Evolutionary conservation across 2,113 vertebrate genomes (phyloP), one percentile per base, ranked within the genome.

Genomic region (Echinops telfairi): DNA sequence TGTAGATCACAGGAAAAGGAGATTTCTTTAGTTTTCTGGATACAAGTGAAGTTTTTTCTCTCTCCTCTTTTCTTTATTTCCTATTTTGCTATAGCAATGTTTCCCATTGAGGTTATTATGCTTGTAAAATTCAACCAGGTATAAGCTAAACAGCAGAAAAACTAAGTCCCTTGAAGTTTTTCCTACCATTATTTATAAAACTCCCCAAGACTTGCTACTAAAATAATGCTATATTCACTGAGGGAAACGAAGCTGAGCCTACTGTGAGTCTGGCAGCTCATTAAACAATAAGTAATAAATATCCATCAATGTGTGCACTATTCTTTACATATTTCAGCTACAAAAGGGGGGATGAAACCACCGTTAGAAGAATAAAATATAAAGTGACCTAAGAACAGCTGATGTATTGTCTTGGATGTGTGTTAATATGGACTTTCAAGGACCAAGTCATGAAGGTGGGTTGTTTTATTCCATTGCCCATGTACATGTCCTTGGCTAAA

Each of bases 281-380:
- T 97, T 98, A 98, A 98, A 98, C 96, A 98, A 95, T 96, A 97
- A 95, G 92, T 90, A 97, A 98, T 97, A 97, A 97, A 60, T 85
- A 96, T 97, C 96, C 92, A 97, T 98, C 98, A 97, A 97, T 97
- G 78, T 68, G 75, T 92, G 95, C 95, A 89, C 91, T 96, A 95
- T 95, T 91, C 93, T 93, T 97, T 97, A 95, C 88, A 83, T 97
- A 78, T 96, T 96, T 91, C 82, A 57, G 97, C 96, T 97, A 66
- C n/a, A 81, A 97, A 96, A 97, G 92, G 97, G 83, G 15, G 90
- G 81, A 95, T 7, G 3, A 94, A 96, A 77, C 29, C 88, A 23
- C 91, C 94, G n/a, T 96, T 31, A 82, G 33, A 95, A 53, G 76
- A 96, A 97, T 98, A 96, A 97, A 97, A 97, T 95, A 94, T 19